Base-by-base conservation (phyloP, 2,113 vertebrate genomes). In the Sitta europaea region DNA sequence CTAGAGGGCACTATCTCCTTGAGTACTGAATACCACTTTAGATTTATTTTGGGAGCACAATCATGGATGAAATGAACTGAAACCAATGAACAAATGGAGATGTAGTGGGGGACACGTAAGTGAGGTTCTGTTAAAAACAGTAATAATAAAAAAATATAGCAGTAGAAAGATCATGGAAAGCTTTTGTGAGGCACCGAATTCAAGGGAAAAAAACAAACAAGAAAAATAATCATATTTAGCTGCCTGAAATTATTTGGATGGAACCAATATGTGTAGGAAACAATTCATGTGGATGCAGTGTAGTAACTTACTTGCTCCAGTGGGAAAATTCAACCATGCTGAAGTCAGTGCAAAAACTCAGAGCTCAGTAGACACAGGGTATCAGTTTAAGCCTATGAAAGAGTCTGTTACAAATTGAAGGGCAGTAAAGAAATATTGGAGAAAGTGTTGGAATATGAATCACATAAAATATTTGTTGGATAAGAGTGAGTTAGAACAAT, bases 1-100 rank as follows among this genome's bases (percentile, higher is more conserved):
- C 73, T 93, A 96, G 90, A 92, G 91, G 94, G 94, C 92, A 95
- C 88, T 90, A 89, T 91, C 85, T 95, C 77, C 93, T 96, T 85
- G 85, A 96, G 82, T 97, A 68, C 42, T 72, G 84, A 67, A 55
- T 72, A 62, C 62, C 21, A 45, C 77, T 87, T 71, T n/a, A 57
- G 61, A 20, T 88, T 94, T 90, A 29, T 84, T 96, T 94, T 38
- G 67, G 80, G 22, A 82, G 14, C 67, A 77, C 45, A 76, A 6
- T 83, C 67, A 55, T 47, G 14, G 67, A 42, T 92, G 65, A 86
- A 91, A 85, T 85, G 27, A 94, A 79, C 31, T 3, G 4, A 91
- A 92, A 36, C 35, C 86, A 71, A 29, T 58, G 86, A 90, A 78
- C 55, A 87, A 83, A 80, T 55, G 72, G 38, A 61, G 50, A 45